Evolutionary conservation across 2,888 invertebrate genomes (phyloP).

Genomic region (Chrysodeixis includens): DNA sequence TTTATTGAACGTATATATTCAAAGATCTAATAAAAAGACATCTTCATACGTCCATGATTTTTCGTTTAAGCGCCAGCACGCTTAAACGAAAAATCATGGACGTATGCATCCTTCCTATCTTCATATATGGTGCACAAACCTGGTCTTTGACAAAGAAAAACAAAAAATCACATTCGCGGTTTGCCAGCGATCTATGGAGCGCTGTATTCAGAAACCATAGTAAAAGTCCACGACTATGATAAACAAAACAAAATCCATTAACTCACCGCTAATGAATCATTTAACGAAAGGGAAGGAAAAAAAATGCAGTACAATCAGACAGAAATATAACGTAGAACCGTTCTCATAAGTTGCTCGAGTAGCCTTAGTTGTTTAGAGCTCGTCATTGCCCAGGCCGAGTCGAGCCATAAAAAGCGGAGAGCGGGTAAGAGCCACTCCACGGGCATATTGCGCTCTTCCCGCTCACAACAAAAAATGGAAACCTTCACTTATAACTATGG

Average conservation of each 20-base stretch:
- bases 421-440: constrained; percentile 67
- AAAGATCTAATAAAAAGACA: too few species aligned
- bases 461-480: constrained; percentile 66
- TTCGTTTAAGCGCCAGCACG: too few species aligned
- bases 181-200: too few species aligned
- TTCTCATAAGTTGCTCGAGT: constrained; percentile 72
- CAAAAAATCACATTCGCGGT: too few species aligned
- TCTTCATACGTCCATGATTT: too few species aligned
- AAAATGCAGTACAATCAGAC: constrained; percentile 47
- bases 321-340: constrained; percentile 55
- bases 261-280: background rate
- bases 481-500: constrained; percentile 63
- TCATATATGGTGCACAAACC: too few species aligned
- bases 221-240: too few species aligned
- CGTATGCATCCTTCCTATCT: too few species aligned
- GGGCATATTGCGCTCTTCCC: constrained; percentile 76
- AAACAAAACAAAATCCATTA: background rate
- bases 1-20: too few species aligned
- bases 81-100: too few species aligned
- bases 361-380: constrained; percentile 79
- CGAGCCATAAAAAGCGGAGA: constrained; percentile 72
- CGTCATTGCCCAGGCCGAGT: constrained; percentile 61
- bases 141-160: too few species aligned
- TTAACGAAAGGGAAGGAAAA: constrained; percentile 6
- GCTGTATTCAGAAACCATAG: too few species aligned